A percentile compares a stretch with the other conserved stretches of the same genome.
Evolutionary conservation across 2,888 invertebrate genomes (phyloP).

Genomic region (Rambutsinella grinnellia): DNA sequence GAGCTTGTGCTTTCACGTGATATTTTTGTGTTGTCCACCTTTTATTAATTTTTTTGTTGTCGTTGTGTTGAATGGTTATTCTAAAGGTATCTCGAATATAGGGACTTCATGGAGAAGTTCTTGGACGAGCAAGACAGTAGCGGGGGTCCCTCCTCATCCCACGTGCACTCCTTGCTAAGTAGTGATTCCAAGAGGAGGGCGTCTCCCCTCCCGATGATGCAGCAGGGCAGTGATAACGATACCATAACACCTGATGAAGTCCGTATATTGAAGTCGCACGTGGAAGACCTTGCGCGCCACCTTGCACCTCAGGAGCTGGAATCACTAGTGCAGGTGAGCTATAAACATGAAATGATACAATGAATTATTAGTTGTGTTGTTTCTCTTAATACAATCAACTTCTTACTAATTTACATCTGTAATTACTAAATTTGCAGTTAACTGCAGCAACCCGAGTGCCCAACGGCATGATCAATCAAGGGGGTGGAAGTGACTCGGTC

Average conservation of each 20-base stretch:
- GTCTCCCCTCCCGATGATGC: slow-evolving; percentile 63
- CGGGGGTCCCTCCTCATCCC: slow-evolving; percentile 76
- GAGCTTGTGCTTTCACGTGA: not conserved
- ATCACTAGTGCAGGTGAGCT: slow-evolving; percentile 60
- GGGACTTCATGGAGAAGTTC: slow-evolving; percentile 93
- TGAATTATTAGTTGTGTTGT: too few species aligned
- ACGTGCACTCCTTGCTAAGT: slow-evolving; percentile 73
- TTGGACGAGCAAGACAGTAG: slow-evolving; percentile 83
- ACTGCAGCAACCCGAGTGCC: slow-evolving; percentile 60
- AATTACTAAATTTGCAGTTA: too few species aligned
- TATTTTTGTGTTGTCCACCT: not conserved
- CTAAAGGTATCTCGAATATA: slow-evolving; percentile 67
- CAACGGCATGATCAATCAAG: slow-evolving; percentile 36
- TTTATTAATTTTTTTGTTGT: slow-evolving; percentile 24
- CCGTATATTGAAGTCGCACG: slow-evolving; percentile 60
- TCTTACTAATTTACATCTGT: too few species aligned
- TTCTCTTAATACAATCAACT: too few species aligned
- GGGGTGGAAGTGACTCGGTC: slow-evolving; percentile 2
- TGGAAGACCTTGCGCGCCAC: slow-evolving; percentile 66
- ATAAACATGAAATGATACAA: too few species aligned
- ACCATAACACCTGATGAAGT: slow-evolving; percentile 56
- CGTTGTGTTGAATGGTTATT: too few species aligned
- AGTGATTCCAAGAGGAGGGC: slow-evolving; percentile 70
- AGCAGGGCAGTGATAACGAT: slow-evolving; percentile 20
- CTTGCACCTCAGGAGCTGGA: slow-evolving; percentile 66